Evolutionary conservation across 1,140 invertebrate species (phyloP), one percentile per base, ranked within the genome.

Genomic region (Zophobas morio): DNA sequence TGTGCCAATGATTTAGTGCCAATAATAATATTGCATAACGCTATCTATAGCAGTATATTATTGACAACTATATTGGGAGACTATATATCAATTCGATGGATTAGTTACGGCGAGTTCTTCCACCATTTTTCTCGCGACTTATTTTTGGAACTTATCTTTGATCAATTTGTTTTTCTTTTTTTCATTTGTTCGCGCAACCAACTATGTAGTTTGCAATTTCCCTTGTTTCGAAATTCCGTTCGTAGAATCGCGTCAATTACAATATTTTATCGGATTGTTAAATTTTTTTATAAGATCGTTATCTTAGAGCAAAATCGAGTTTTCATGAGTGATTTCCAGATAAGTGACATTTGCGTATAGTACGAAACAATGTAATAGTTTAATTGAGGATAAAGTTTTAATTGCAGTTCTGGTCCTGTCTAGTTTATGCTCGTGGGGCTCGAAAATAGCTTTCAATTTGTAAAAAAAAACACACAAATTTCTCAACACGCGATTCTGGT

Each of bases 391-490:
- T 60, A 60, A 35, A 37, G 33, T 32, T 66, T 42, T 66, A 66
- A 66, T 42, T 66, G 39, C 37, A 66, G 42, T 66, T 66, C 60
- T 66, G 39, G 37, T 66, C 60, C 37, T 66, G 3, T 66, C 60
- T 66, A 42, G 60, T 66, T 66, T 66, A 20, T 51, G n/a, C n/a
- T 51, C n/a, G 49, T 51, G 49, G n/a, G 49, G 49, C 4, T 51
- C n/a, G 60, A 42, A 42, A 66, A 66, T 66, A 66, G 60, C 60
- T 66, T 66, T 32, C 60, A 66, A 66, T 66, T 66, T 42, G 33
- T 66, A 1, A 42, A 47, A 66, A 66, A 66, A 66, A 66, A 42
- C n/a, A 66, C 60, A 66, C 60, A 42, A 66, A 66, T 66, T 66
- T 42, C 60, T 66, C 60, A 66, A 66, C 39, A 66, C 37, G 60